Conservation (phyloP, 2,888 invertebrate species). For the Portevinia maculata region DNA sequence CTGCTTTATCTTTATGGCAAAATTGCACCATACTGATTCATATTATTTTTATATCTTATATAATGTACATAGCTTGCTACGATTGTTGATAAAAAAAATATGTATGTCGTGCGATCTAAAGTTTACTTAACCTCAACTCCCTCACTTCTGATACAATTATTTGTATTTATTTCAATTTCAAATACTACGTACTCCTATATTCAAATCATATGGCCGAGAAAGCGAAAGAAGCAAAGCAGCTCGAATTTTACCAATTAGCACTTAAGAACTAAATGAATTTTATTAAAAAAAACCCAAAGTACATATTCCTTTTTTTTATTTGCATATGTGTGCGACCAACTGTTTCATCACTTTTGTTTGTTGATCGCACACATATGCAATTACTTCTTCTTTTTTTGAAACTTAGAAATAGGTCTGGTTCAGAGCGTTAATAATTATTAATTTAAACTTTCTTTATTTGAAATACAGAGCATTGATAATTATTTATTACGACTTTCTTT, state of each 20-base stretch:
- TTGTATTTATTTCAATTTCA: slow-evolving; percentile 17
- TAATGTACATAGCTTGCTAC: no score
- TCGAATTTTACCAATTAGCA: slow-evolving; percentile 73
- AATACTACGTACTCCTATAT: slow-evolving; percentile 12
- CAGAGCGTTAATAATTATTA: slow-evolving; percentile 41
- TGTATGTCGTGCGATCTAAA: slow-evolving; percentile 9
- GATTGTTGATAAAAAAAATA: slow-evolving; percentile 6
- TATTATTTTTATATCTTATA: no score
- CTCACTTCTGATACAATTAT: slow-evolving; percentile 13
- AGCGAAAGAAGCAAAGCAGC: slow-evolving; percentile 62
- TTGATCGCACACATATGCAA: no score
- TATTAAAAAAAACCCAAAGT: slow-evolving; percentile 32
- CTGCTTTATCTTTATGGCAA: slow-evolving; percentile 1
- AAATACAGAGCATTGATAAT: not conserved
- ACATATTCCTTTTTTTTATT: slow-evolving; percentile 28
- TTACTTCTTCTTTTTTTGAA: no score
- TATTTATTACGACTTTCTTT: not conserved
- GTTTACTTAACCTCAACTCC: slow-evolving; percentile 56
- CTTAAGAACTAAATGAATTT: slow-evolving; percentile 64
- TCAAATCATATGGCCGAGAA: slow-evolving; percentile 56
- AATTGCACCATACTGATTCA: slow-evolving; percentile 3
- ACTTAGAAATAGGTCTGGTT: slow-evolving; percentile 30
- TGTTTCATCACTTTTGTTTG: slow-evolving; percentile 66
- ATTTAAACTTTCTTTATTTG: no score
- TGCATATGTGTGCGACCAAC: slow-evolving; percentile 49